These are phyloP conservation scores for Scaptomyza pallida DNA, from an alignment of 1,140 invertebrate genomes.

Conservation along the genomic window DNA sequence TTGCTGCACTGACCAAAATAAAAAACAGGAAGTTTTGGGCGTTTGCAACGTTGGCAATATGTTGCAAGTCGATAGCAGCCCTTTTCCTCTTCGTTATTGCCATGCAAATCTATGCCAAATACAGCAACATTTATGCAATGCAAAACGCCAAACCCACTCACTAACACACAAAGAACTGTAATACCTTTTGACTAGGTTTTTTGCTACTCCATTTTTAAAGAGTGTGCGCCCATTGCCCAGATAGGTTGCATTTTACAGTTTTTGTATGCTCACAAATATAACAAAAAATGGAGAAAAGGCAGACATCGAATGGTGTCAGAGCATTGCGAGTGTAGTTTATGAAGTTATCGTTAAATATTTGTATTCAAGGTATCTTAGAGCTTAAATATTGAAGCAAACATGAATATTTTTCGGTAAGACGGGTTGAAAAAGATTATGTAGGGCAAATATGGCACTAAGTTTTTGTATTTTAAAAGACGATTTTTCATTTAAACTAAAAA, in stretches of 20 bases:
- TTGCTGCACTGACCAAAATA: slow-evolving; percentile 55
- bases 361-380: no score
- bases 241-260: slow-evolving; percentile 26
- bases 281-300: slow-evolving; percentile 1
- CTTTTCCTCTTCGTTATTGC: slow-evolving; percentile 39
- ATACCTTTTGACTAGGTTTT: slow-evolving; percentile 52
- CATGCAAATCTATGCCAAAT: slow-evolving; percentile 81
- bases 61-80: slow-evolving; percentile 68
- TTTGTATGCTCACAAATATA: slow-evolving; percentile 20
- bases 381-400: no score
- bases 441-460: no score
- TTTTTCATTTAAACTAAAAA: no score
- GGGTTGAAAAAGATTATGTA: no score
- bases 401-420: no score
- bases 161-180: slow-evolving; percentile 49
- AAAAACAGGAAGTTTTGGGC: slow-evolving; percentile 48
- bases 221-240: slow-evolving; percentile 5
- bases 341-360: not conserved
- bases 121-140: no score
- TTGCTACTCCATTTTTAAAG: not conserved
- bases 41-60: slow-evolving; percentile 63
- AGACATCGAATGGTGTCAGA: slow-evolving; percentile 1
- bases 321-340: slow-evolving; percentile 7
- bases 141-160: slow-evolving; percentile 33
- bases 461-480: no score